Base-by-base conservation (phyloP, 1,140 invertebrate species). In the Anthonomus grandis region DNA sequence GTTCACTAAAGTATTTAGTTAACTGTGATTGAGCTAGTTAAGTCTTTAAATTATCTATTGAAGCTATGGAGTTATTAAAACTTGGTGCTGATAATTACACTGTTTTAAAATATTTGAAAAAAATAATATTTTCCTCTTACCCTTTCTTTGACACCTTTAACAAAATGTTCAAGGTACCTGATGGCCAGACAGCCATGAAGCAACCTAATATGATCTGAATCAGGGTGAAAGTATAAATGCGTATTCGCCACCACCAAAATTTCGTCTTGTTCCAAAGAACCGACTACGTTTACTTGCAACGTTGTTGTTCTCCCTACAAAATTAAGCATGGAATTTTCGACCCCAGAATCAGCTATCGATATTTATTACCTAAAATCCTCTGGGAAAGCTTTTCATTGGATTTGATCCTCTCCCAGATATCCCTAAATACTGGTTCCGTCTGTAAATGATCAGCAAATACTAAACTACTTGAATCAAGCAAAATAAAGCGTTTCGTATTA, bases 221-320 rank as follows among this genome's bases (percentile, higher is more conserved):
- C 84, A 5, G 92, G 91, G 70, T 93, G 89, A 68, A 94, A 97
- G 73, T 94, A 97, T 21, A 97, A 79, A 78, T 98, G 95, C 2
- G 91, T 95, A 68, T 94, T 95, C 13, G 84, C 91, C 37, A 94
- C 79, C 49, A 93, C 69, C 31, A 95, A 59, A 55, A 84, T 74
- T 65, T 85, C 77, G 57, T 77, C 73, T 66, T 80, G 77, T 21
- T 86, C 81, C 42, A 79, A 69, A 4, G 81, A 82, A 68, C 85
- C 76, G 47, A 93, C 73, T 37, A 84, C 67, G 38, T 80, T 74
- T 8, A 79, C 78, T 84, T 83, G 81, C 31, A 83, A 68, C 13
- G 79, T 81, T 19, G 84, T 87, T 19, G 83, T 82, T 55, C 86
- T 76, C n/a, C n/a, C n/a, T n/a, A n/a, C n/a, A n/a, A n/a, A n/a